A percentile compares a stretch with the other conserved stretches of the same genome.
These are phyloP conservation scores for Dallia pectoralis DNA, from an alignment of 2,797 vertebrate species.

Conservation along the genomic window DNA sequence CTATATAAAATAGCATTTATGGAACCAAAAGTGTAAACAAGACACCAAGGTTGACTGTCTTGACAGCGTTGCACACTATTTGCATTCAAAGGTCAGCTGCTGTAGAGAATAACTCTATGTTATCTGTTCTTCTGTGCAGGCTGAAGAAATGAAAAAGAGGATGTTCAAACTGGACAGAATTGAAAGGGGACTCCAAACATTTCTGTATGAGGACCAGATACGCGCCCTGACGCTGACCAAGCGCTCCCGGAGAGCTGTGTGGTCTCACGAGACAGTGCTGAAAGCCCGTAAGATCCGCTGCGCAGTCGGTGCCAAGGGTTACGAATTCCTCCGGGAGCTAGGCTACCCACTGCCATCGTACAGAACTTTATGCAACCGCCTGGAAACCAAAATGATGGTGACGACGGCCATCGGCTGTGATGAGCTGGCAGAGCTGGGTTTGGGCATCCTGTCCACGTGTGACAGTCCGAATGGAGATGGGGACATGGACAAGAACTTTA, in stretches of 20 bases:
- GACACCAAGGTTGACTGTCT: too few relatives aligned
- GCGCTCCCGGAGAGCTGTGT: conserved; percentile 78
- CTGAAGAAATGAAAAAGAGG: conserved; percentile 80
- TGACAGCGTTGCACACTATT: too few relatives aligned
- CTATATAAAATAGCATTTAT: too few relatives aligned
- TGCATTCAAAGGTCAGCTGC: too few relatives aligned
- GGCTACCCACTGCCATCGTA: conserved; percentile 81
- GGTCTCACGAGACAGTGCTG: conserved; percentile 78
- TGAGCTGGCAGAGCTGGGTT: conserved; percentile 75
- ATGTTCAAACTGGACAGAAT: conserved; percentile 75
- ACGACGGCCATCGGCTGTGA: conserved; percentile 75
- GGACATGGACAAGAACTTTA: conserved; percentile 68
- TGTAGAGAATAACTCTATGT: too few relatives aligned
- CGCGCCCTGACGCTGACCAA: conserved; percentile 77
- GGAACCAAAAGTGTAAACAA: too few relatives aligned
- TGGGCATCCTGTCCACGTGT: conserved; percentile 74
- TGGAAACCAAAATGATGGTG: conserved; percentile 80
- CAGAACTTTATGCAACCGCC: conserved; percentile 79
- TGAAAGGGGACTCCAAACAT: conserved; percentile 78
- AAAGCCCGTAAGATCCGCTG: conserved; percentile 77
- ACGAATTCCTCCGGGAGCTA: conserved; percentile 77
- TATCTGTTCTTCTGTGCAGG: conserved; percentile 49
- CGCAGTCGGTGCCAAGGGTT: conserved; percentile 77
- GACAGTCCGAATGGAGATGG: conserved; percentile 66
- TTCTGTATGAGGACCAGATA: conserved; percentile 80